Evolutionary conservation across 2,797 vertebrate genomes (phyloP).

Genomic region (Danio jaintianensis): DNA sequence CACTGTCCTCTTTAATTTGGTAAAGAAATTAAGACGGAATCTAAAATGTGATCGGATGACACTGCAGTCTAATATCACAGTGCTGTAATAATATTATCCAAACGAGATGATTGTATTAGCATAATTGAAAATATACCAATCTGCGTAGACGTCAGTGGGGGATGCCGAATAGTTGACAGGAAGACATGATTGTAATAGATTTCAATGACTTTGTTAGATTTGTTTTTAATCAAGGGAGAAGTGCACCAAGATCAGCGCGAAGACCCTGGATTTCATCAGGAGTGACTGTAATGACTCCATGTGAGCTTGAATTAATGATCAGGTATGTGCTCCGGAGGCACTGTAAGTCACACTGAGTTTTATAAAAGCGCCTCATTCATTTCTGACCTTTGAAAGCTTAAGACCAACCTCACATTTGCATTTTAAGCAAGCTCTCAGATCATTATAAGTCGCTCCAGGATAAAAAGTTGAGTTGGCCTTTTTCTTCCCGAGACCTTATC

Average conservation of each 20-base stretch:
- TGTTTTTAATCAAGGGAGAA: conserved; percentile 60
- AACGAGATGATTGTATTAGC: conserved; percentile 62
- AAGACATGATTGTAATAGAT: conserved; percentile 78
- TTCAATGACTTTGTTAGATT: conserved; percentile 77
- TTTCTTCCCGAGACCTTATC: conserved; percentile 31
- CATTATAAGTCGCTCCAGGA: conserved; percentile 45
- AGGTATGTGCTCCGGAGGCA: conserved; percentile 45
- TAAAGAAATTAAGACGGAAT: conserved; percentile 59
- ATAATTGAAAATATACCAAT: conserved; percentile 64
- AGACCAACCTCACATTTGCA: conserved; percentile 48
- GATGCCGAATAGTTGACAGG: conserved; percentile 70
- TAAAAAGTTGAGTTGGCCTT: conserved; percentile 41
- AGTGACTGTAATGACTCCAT: conserved; percentile 63
- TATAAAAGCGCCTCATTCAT: conserved; percentile 56
- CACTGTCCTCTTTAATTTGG: conserved; percentile 59
- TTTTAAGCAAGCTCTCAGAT: conserved; percentile 51
- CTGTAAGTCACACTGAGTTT: conserved; percentile 44
- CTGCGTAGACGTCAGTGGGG: conserved; percentile 47
- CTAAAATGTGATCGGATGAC: conserved; percentile 48
- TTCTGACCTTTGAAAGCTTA: conserved; percentile 50
- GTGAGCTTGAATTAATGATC: conserved; percentile 71
- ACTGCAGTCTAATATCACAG: conserved; percentile 58
- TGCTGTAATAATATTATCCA: conserved; percentile 62
- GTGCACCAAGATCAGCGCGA: conserved; percentile 50
- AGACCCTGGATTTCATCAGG: conserved; percentile 54